A percentile compares a stretch with the other conserved stretches of the same genome.
Evolutionary conservation across 2,888 invertebrate genomes (phyloP).

Genomic region (Volucella inflata): DNA sequence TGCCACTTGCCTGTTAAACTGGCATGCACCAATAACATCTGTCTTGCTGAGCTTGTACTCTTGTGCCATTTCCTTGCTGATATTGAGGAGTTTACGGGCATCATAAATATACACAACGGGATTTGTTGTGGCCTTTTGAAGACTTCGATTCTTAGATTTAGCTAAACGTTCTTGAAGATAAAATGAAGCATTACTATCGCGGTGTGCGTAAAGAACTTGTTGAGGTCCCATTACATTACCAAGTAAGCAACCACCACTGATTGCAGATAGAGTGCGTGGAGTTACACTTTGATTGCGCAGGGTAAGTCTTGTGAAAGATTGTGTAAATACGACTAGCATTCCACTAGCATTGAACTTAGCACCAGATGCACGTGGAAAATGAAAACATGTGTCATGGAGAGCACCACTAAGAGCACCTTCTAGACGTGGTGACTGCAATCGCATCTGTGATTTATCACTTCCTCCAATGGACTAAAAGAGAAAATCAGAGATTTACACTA

Average conservation of each 20-base stretch:
- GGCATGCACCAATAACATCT: slow-evolving; percentile 88
- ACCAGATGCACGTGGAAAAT: slow-evolving; percentile 96
- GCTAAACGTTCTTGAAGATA: slow-evolving; percentile 89
- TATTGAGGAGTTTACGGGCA: slow-evolving; percentile 87
- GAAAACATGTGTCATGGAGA: slow-evolving; percentile 91
- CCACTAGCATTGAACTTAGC: slow-evolving; percentile 96
- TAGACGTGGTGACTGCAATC: slow-evolving; percentile 82
- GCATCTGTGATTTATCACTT: slow-evolving; percentile 81
- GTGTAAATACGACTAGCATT: slow-evolving; percentile 93
- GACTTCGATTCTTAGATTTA: slow-evolving; percentile 83
- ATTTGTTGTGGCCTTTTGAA: slow-evolving; percentile 78
- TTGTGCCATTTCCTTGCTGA: slow-evolving; percentile 92
- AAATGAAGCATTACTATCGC: slow-evolving; percentile 88
- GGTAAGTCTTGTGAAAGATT: slow-evolving; percentile 89
- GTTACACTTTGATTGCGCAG: slow-evolving; percentile 90
- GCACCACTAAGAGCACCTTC: slow-evolving; percentile 83
- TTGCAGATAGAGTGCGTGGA: slow-evolving; percentile 90
- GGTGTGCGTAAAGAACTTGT: slow-evolving; percentile 81
- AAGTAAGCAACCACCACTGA: slow-evolving; percentile 85
- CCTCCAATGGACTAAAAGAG: slow-evolving; percentile 78
- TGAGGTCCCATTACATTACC: slow-evolving; percentile 83
- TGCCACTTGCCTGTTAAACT: slow-evolving; percentile 91
- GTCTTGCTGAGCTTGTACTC: slow-evolving; percentile 88
- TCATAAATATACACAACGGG: slow-evolving; percentile 82
- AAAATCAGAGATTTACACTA: slow-evolving; percentile 8